Evolutionary conservation across 2,113 vertebrate species (phyloP), one percentile per base, ranked within the genome.

Genomic region (Alouatta palliata): DNA sequence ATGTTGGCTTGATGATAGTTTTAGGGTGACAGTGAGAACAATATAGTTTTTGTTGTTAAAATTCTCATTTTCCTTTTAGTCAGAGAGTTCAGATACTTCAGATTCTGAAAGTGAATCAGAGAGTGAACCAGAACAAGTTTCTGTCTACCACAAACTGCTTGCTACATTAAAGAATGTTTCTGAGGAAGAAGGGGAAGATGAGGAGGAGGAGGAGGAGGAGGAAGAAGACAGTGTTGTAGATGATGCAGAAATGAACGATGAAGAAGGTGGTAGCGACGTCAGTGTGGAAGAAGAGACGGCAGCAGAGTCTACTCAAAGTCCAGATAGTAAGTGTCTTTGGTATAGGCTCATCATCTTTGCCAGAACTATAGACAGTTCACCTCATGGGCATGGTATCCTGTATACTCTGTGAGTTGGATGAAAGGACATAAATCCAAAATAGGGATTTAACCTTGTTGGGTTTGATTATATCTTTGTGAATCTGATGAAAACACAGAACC

Each of bases 61-160:
- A 68, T 40, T 90, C 13, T n/a, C 32, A 3, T 83, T 96, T 95
- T 92, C 37, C 70, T 97, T 97, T 37, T 95, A 99, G 99, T 96
- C 98, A 40, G 98, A 99, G 19, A 98, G 98, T 93, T 99, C 99
- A 32, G 98, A 99, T 89, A 98, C 98, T 27, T 99, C 98, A 0
- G 96, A 98, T 37, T 92, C 95, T 61, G 99, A 99, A 80, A 98
- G 97, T 0, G 99, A 99, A 83, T 98, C 98, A 0, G 99, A 99
- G 25, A 97, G 97, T 64, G 99, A 99, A 94, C 98, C 98, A 64
- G 99, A 99, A 49, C 98, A 98, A 11, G 89, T 98, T 83, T 99
- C 99, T 43, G 99, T 99, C 5, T 99, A 99, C 96, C 99, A 99
- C 92, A 99, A 98, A 76, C 99, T 99, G n/a, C 98, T 99, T n/a